A percentile compares a stretch with the other conserved stretches of the same genome.
These are phyloP conservation scores for Sus scrofa DNA, from an alignment of 2,113 vertebrate genomes.

Conservation along the genomic window DNA sequence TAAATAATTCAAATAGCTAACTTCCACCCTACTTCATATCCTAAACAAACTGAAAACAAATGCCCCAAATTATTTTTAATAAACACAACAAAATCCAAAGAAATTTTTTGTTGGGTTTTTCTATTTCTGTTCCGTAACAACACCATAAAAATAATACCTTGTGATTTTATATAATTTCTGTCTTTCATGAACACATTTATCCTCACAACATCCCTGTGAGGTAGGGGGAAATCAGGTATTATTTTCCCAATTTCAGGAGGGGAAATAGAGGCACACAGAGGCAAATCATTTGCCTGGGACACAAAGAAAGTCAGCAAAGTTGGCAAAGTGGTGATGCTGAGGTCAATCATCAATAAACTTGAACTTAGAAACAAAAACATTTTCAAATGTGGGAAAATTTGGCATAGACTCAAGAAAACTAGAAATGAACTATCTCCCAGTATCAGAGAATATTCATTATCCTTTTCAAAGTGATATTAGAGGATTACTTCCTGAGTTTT, in stretches of 20 bases:
- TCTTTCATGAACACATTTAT: conserved; percentile 75
- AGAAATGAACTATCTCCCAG: conserved; percentile 58
- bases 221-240: conserved; percentile 73
- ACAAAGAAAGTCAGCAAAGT: conserved; percentile 60
- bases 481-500: conserved; percentile 48
- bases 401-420: conserved; percentile 50
- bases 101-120: conserved; percentile 57
- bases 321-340: not conserved
- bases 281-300: conserved; percentile 51
- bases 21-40: conserved; percentile 52
- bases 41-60: conserved; percentile 62
- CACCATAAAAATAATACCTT: conserved; percentile 67
- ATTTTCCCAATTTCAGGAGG: conserved; percentile 61
- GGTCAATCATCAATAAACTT: conserved; percentile 27
- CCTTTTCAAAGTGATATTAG: conserved; percentile 28
- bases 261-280: conserved; percentile 56
- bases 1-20: conserved; percentile 60
- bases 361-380: conserved; percentile 58
- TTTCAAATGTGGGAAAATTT: conserved; percentile 56
- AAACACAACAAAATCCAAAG: conserved; percentile 68
- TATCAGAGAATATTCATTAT: conserved; percentile 60
- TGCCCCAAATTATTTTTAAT: conserved; percentile 60
- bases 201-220: conserved; percentile 84
- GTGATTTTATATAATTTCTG: conserved; percentile 66
- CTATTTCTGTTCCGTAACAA: conserved; percentile 63